Percentiles rank a stretch among this genome's conserved stretches.
phyloP scores from a whole-genome alignment of 1,140 invertebrate genomes.

The Halotydeus destructor region DNA sequence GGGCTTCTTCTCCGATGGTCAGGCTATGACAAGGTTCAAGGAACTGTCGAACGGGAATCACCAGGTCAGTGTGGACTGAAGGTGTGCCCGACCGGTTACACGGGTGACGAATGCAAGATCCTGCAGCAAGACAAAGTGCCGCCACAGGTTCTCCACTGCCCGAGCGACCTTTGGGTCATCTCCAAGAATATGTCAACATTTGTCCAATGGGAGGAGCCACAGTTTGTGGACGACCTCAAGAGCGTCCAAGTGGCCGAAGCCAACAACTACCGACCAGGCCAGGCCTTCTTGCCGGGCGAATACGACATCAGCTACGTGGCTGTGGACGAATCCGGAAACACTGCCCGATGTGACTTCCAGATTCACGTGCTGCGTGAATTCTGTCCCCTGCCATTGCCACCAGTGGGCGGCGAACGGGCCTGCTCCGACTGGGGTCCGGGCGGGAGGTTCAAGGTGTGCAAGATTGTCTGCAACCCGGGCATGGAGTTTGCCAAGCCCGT shows the following conservation, averaged over 20 bases:
- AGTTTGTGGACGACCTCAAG: slow-evolving; percentile 67
- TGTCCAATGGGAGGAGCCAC: slow-evolving; percentile 82
- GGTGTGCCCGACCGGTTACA: slow-evolving; percentile 60
- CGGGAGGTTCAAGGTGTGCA: slow-evolving; percentile 41
- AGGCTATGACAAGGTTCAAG: slow-evolving; percentile 64
- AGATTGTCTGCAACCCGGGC: slow-evolving; percentile 56
- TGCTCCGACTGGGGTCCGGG: slow-evolving; percentile 90
- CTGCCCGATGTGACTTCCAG: slow-evolving; percentile 76
- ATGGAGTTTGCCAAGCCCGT: slow-evolving; percentile 69
- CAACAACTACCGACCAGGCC: slow-evolving; percentile 65
- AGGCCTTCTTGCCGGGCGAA: slow-evolving; percentile 72
- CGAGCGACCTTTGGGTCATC: slow-evolving; percentile 59
- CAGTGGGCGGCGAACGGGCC: slow-evolving; percentile 63
- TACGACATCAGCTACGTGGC: slow-evolving; percentile 86
- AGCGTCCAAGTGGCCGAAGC: slow-evolving; percentile 54
- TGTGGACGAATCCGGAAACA: slow-evolving; percentile 68
- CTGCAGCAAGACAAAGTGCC: slow-evolving; percentile 61
- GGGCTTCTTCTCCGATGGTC: slow-evolving; percentile 72
- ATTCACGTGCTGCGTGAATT: slow-evolving; percentile 76
- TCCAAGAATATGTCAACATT: slow-evolving; percentile 72
- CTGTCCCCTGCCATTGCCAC: slow-evolving; percentile 63
- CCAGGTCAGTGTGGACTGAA: slow-evolving; percentile 75
- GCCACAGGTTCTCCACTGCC: slow-evolving; percentile 66
- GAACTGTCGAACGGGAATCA: slow-evolving; percentile 71
- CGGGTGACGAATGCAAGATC: slow-evolving; percentile 57